Evolutionary conservation across 2,888 invertebrate species (phyloP), one percentile per base, ranked within the genome.

Genomic region (Poecilobothrus nobilitatus): DNA sequence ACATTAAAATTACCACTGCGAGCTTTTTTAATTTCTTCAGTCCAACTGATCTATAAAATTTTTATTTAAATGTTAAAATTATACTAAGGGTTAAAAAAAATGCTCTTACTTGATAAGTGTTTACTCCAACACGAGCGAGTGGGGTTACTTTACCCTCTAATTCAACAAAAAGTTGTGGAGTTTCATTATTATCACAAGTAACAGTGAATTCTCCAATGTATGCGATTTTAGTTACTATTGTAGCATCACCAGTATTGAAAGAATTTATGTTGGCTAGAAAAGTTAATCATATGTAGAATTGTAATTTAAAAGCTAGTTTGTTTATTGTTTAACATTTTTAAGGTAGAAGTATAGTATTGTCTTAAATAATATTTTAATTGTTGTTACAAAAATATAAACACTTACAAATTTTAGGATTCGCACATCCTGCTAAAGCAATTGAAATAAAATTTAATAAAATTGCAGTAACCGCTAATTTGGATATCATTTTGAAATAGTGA

Each of bases 181-280:
- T 87, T 72, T 86, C 87, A 70, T 85, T 83, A 73, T 89, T 88
- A 73, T 85, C 86, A 78, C 97, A 97, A 78, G 90, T 89, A 64
- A 97, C 83, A 12, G 89, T 86, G 83, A 97, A 96, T 82, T 97
- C 95, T 18, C 92, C 89, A 75, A 97, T 91, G 81, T 93, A 94
- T 0, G 95, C 96, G 74, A 97, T 92, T 79, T 88, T 91, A 73
- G 91, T 90, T 15, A 97, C 89, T 71, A 97, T 88, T 66, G 95
- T 94, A 0, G 94, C 94, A 84, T 98, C 97, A 80, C 90, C 87
- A 21, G 96, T 96, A 66, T 95, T 94, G 82, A 95, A 97, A 0
- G 91, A 88, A 68, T 87, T 87, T n/a, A 92, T 88, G 70, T 87
- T 86, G 15, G 91, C 88, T 83, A 53, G 18, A 53, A 53, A 53